Evolutionary conservation across 2,888 invertebrate genomes (phyloP), one percentile per base, ranked within the genome.

Genomic region (Epicampocera succincta): DNA sequence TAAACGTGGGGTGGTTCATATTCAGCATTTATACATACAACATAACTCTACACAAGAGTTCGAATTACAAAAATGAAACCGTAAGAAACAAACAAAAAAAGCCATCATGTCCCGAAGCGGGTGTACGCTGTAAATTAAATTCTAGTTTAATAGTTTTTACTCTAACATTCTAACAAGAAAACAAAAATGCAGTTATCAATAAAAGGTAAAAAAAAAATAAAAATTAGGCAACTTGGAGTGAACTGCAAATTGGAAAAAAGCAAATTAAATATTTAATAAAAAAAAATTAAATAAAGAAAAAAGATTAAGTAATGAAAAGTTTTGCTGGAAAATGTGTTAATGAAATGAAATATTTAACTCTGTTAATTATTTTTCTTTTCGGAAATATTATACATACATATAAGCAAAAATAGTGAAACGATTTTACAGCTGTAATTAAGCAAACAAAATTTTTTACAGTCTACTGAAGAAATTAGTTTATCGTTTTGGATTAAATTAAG

Each of bases 111-210:
- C 52, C 71, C 50, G 52, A 66, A 33, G 19, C 52, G 73, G 60
- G 73, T 63, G 54, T 71, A 60, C 66, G 74, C 78, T 78, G 78
- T 82, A 82, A 60, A 71, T 82, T 78, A 48, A 74, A 78, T 44
- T 74, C 78, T 75, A 82, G 78, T 78, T 80, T 74, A 82, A 65
- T 82, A 74, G 74, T 74, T 78, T 82, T 78, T 73, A 74, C 68
- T 72, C n/a, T 56, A 25, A 25, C 5, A 81, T 46, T 63, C 60
- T 61, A 69, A 61, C 21, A 72, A 69, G 54, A 58, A 71, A 42
- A 72, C 33, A 71, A 52, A 52, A 69, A 58, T 46, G 58, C 56
- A 74, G 71, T 58, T 63, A 15, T 56, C 48, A 33, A 38, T 50
- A 38, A 63, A 44, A 29, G 29, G n/a, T n/a, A n/a, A n/a, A n/a